Percentiles rank a stretch among this genome's conserved stretches.
phyloP scores from a whole-genome alignment of 2,113 vertebrate genomes.

The Sceloporus tristichus region DNA sequence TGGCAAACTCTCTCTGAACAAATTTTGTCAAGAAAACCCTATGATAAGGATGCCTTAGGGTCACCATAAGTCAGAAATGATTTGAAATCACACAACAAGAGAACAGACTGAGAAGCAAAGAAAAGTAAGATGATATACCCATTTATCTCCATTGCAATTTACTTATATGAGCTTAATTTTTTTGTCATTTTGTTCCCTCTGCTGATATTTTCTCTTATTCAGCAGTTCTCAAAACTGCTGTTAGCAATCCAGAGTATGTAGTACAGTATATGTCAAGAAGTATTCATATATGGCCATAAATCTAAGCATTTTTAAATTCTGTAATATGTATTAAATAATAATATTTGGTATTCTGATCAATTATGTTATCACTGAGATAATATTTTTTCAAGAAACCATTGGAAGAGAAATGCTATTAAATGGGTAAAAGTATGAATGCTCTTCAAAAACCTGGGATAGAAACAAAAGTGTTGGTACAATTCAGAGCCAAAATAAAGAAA shows the following conservation, averaged over 20 bases:
- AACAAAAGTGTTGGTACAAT: not conserved
- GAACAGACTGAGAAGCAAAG: not conserved
- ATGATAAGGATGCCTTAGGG: too few species aligned
- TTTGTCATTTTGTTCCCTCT: not conserved
- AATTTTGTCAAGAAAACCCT: too few species aligned
- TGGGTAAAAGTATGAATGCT: not conserved
- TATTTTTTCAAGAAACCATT: not conserved
- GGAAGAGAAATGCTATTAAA: not conserved
- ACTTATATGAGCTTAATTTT: not conserved
- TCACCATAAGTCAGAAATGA: too few species aligned
- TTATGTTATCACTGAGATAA: not conserved
- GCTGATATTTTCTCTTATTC: not conserved
- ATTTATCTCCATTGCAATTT: not conserved
- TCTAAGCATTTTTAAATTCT: not conserved
- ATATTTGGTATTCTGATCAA: not conserved
- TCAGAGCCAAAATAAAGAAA: not conserved
- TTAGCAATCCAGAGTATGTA: not conserved
- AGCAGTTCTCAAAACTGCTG: not conserved
- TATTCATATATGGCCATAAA: not conserved
- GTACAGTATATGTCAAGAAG: not conserved
- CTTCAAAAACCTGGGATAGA: not conserved
- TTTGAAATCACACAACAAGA: too few species aligned
- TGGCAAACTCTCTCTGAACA: too few species aligned
- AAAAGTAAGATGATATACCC: not conserved
- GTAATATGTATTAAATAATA: not conserved